phyloP scores from a whole-genome alignment of 1,140 invertebrate species.

The Drosophila rhopaloa region DNA sequence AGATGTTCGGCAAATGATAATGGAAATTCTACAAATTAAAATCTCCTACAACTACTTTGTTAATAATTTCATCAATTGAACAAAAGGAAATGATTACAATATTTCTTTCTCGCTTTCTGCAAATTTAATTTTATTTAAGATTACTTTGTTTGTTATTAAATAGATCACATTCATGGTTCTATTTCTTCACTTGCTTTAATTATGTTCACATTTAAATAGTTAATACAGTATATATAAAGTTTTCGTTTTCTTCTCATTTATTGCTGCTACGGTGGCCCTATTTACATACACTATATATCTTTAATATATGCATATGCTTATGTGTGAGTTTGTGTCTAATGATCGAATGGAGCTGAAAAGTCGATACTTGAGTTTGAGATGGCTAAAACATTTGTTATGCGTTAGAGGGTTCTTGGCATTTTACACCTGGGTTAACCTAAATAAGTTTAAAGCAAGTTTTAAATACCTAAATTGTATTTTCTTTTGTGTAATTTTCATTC shows the following conservation, averaged over 20 bases:
- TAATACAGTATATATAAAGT: conserved; percentile 57
- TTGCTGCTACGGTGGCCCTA: conserved; percentile 66
- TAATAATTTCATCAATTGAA: conserved; percentile 28
- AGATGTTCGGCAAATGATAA: conserved; percentile 30
- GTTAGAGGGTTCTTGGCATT: conserved; percentile 18
- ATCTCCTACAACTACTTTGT: conserved; percentile 51
- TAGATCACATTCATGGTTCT: conserved; percentile 85
- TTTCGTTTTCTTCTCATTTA: conserved; percentile 38
- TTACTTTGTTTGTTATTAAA: conserved; percentile 72
- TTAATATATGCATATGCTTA: conserved; percentile 40
- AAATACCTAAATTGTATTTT: conserved; percentile 36
- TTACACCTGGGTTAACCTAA: conserved; percentile 22
- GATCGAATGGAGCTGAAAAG: conserved; percentile 21
- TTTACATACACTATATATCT: conserved; percentile 50
- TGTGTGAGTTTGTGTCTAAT: conserved; percentile 47
- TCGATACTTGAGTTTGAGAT: conserved; percentile 51
- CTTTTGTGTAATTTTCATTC: neutral
- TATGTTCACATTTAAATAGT: conserved; percentile 77
- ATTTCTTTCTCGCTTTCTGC: conserved; percentile 10
- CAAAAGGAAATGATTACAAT: conserved; percentile 27
- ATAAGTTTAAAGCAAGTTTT: conserved; percentile 57
- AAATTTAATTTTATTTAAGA: conserved; percentile 32
- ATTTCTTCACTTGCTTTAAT: conserved; percentile 75
- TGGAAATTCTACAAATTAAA: conserved; percentile 64
- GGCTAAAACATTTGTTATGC: conserved; percentile 50